Percentiles rank a stretch among this genome's conserved stretches.
These are phyloP conservation scores for Poeciliopsis turneri DNA, from an alignment of 2,797 vertebrate genomes.

Conservation along the genomic window DNA sequence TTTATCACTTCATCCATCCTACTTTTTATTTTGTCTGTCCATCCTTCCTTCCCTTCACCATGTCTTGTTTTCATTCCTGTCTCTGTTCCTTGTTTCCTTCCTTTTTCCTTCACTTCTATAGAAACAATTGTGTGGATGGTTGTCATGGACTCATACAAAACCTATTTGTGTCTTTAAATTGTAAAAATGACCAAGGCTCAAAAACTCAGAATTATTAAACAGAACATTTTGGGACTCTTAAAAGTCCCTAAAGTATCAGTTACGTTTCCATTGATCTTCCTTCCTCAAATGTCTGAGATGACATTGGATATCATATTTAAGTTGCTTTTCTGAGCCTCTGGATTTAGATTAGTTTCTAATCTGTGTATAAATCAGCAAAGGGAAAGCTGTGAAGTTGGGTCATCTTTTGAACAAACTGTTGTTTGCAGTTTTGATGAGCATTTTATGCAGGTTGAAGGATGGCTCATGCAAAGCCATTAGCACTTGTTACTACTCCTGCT, in stretches of 20 bases:
- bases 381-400: neutral
- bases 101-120: neutral
- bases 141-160: neutral
- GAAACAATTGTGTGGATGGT: neutral
- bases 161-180: neutral
- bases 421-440: conserved; percentile 17
- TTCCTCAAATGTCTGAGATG: neutral
- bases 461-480: conserved; percentile 33
- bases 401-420: neutral
- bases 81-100: neutral
- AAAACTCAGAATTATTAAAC: neutral
- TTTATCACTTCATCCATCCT: neutral
- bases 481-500: conserved; percentile 4
- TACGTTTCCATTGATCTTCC: neutral
- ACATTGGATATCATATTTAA: neutral
- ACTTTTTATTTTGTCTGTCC: neutral
- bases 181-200: neutral
- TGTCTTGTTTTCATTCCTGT: neutral
- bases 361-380: neutral
- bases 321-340: neutral
- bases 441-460: conserved; percentile 36
- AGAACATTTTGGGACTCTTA: neutral
- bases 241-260: neutral
- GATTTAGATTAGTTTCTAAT: neutral
- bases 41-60: neutral